Base-by-base conservation (phyloP, 2,797 vertebrate genomes). In the Karalla daura region DNA sequence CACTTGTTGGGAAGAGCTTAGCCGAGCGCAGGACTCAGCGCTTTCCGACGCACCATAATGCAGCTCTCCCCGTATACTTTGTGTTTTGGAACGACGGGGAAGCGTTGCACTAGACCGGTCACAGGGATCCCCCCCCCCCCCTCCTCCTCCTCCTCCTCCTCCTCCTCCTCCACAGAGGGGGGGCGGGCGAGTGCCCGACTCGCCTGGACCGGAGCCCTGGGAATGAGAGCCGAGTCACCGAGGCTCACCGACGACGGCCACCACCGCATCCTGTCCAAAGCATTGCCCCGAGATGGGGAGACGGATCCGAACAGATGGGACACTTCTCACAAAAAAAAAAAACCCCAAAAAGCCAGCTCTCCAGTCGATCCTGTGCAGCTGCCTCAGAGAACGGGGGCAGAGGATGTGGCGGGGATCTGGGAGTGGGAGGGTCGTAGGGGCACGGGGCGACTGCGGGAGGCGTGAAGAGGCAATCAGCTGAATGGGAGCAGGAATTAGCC, bases 41-140 rank as follows among this genome's bases (percentile, higher is more conserved):
- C 85, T 90, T 90, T 90, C 65, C 70, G 82, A 81, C 50, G 32
- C 60, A 74, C 82, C 73, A 69, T 90, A 92, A 93, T 94, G 89
- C 77, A 86, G 65, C 45, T 72, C 70, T 73, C 76, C 80, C 78
- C 63, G 85, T 86, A 87, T 75, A 71, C 71, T 73, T 76, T 70
- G 67, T 75, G 67, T 81, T 76, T 69, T 56, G 73, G 80, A 81
- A 74, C 77, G 72, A 70, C 52, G 33, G 60, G 73, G 71, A 66
- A 84, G 25, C 58, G 76, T 20, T 14, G 74, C 72, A 41, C 30
- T 45, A 64, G 62, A 86, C 63, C n/a, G n/a, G n/a, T 55, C 68
- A 80, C 50, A 28, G 70, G 61, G 70, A 89, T 89, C 76, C 68
- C 77, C 74, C 79, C 73, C 64, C 78, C 74, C 51, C 44, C 49